Conservation (phyloP, 2,888 invertebrate species). For the Yponomeuta plumbellus region DNA sequence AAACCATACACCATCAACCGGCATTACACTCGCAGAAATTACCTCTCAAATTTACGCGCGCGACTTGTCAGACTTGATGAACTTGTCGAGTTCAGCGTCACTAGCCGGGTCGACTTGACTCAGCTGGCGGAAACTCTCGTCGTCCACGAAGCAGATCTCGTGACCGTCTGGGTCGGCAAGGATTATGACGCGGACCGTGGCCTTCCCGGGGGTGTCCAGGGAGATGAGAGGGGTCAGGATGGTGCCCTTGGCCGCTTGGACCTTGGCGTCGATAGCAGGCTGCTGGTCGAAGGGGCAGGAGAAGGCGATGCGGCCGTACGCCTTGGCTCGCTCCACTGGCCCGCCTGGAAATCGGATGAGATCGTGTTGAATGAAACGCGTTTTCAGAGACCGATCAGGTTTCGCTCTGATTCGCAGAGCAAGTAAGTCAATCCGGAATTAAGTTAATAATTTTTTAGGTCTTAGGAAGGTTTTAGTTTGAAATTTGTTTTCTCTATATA, state of each 20-base stretch:
- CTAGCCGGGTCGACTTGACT: slow-evolving; percentile 91
- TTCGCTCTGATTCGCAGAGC: too few relatives aligned
- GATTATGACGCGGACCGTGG: slow-evolving; percentile 96
- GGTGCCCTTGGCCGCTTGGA: slow-evolving; percentile 81
- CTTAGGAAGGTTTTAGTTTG: too few relatives aligned
- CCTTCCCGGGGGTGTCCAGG: slow-evolving; percentile 98
- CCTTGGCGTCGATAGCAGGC: slow-evolving; percentile 83
- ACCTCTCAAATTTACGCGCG: slow-evolving; percentile 32
- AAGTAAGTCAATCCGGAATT: too few relatives aligned
- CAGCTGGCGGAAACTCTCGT: slow-evolving; percentile 93
- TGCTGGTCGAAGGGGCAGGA: slow-evolving; percentile 88
- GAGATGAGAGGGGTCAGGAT: slow-evolving; percentile 93
- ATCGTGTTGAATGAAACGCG: neutral
- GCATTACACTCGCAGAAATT: too few relatives aligned
- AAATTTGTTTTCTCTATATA: too few relatives aligned
- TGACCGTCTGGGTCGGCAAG: slow-evolving; percentile 97
- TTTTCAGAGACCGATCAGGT: too few relatives aligned
- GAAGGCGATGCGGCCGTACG: slow-evolving; percentile 97
- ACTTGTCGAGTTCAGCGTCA: slow-evolving; percentile 86
- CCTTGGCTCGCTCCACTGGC: slow-evolving; percentile 88
- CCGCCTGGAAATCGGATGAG: slow-evolving; percentile 55
- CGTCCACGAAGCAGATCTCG: slow-evolving; percentile 99
- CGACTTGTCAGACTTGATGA: slow-evolving; percentile 82
- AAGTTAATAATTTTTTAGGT: too few relatives aligned
- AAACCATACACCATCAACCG: too few relatives aligned